These are phyloP conservation scores for Brenthis hecate DNA, from an alignment of 2,888 invertebrate genomes.

Conservation along the genomic window DNA sequence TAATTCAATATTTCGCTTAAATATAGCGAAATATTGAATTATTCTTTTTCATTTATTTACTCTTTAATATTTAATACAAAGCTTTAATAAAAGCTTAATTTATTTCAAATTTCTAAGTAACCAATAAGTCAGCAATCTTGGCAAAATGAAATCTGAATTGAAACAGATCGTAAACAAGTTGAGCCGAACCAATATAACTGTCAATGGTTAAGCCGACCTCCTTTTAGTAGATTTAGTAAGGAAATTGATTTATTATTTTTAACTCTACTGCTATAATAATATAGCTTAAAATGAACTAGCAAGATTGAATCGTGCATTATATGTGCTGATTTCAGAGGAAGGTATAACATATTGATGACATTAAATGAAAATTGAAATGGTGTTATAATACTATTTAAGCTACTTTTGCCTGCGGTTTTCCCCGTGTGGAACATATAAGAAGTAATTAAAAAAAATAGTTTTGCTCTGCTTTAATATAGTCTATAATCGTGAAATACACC, in stretches of 20 bases:
- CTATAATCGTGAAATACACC: too few relatives aligned
- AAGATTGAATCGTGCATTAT: not conserved
- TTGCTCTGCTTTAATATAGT: too few relatives aligned
- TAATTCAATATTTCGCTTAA: too few relatives aligned
- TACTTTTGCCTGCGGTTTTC: too few relatives aligned
- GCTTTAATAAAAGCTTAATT: not conserved
- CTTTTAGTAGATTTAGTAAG: slow-evolving; percentile 19
- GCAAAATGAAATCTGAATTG: slow-evolving; percentile 29
- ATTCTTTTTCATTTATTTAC: not conserved
- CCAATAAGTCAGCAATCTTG: slow-evolving; percentile 16
- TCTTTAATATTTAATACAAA: not conserved
- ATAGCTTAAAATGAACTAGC: not conserved
- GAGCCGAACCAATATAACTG: slow-evolving; percentile 37
- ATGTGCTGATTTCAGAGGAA: slow-evolving; percentile 10
- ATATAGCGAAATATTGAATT: too few relatives aligned
- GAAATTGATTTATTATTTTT: not conserved
- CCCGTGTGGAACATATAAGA: too few relatives aligned
- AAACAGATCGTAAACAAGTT: slow-evolving; percentile 37
- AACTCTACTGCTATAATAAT: not conserved
- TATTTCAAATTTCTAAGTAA: slow-evolving; percentile 6
- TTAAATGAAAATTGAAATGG: slow-evolving; percentile 16
- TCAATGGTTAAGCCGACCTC: slow-evolving; percentile 33
- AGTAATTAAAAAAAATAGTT: too few relatives aligned
- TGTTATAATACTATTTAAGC: not conserved
- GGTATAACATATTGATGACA: slow-evolving; percentile 14